phyloP scores from a whole-genome alignment of 2,797 vertebrate species.

The Leptoclinus maculatus region DNA sequence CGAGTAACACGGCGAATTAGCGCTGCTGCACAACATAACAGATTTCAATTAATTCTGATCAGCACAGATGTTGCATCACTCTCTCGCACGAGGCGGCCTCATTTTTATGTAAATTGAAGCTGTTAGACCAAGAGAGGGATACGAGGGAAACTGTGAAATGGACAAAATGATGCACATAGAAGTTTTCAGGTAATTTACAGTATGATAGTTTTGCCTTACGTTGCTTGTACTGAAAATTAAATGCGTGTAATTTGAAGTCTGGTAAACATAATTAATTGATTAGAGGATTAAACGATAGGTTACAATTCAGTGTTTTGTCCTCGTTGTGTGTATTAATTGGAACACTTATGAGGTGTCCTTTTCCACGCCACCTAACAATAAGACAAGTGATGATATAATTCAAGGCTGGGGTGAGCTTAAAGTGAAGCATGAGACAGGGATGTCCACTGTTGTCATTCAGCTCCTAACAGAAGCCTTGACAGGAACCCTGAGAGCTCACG shows the following conservation, averaged over 20 bases:
- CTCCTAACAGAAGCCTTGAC: constrained; percentile 70
- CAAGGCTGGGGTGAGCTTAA: constrained; percentile 9
- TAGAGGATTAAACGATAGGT: not conserved
- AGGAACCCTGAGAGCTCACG: constrained; percentile 76
- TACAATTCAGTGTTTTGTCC: not conserved
- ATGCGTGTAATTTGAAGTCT: constrained; percentile 25
- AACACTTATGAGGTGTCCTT: not conserved
- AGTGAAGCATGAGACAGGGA: constrained; percentile 36
- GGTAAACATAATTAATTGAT: constrained; percentile 31
- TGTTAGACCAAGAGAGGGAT: constrained; percentile 67
- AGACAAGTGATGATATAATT: constrained; percentile 18
- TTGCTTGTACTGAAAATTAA: constrained; percentile 12
- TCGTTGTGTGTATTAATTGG: not conserved
- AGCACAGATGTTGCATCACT: constrained; percentile 86
- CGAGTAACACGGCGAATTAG: constrained; percentile 83
- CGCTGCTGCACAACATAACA: constrained; percentile 83
- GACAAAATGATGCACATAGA: constrained; percentile 43
- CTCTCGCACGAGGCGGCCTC: constrained; percentile 76
- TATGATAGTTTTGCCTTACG: constrained; percentile 4
- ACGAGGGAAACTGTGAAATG: constrained; percentile 64
- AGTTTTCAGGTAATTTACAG: constrained; percentile 54
- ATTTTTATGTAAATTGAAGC: constrained; percentile 85
- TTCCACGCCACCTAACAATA: constrained; percentile 35
- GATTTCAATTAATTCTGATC: constrained; percentile 88
- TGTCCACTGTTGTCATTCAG: constrained; percentile 55